Evolutionary conservation across 2,888 invertebrate genomes (phyloP).

Genomic region (Homarus gammarus): DNA sequence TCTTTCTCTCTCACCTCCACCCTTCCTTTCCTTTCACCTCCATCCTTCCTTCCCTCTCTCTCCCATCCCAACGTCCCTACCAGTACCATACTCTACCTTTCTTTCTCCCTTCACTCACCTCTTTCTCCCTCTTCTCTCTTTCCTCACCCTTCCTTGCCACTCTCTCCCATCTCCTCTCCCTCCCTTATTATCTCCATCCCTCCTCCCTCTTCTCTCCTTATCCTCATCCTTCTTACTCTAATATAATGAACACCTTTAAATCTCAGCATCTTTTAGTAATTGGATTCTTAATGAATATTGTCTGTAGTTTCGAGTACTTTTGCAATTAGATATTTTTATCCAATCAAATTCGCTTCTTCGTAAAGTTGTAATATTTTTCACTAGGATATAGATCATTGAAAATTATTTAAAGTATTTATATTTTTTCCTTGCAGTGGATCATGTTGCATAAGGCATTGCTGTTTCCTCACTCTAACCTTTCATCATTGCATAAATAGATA

Average conservation of each 20-base stretch:
- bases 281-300: neutral
- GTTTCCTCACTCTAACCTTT: neutral
- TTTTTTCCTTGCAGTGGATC: neutral
- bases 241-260: too few relatives aligned
- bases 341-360: neutral
- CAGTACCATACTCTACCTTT: neutral
- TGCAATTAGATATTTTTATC: neutral
- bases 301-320: neutral
- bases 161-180: neutral
- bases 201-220: too few relatives aligned
- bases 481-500: too few relatives aligned
- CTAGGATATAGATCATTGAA: neutral
- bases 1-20: neutral
- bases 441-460: neutral
- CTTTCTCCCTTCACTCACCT: neutral
- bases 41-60: neutral
- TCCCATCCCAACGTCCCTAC: too few relatives aligned
- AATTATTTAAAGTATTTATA: neutral
- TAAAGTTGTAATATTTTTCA: neutral
- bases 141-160: neutral
- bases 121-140: neutral
- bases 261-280: neutral
- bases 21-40: neutral
- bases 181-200: neutral
- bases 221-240: too few relatives aligned